These are phyloP conservation scores for Andrena trimmerana DNA, from an alignment of 2,888 invertebrate species.

Conservation along the genomic window DNA sequence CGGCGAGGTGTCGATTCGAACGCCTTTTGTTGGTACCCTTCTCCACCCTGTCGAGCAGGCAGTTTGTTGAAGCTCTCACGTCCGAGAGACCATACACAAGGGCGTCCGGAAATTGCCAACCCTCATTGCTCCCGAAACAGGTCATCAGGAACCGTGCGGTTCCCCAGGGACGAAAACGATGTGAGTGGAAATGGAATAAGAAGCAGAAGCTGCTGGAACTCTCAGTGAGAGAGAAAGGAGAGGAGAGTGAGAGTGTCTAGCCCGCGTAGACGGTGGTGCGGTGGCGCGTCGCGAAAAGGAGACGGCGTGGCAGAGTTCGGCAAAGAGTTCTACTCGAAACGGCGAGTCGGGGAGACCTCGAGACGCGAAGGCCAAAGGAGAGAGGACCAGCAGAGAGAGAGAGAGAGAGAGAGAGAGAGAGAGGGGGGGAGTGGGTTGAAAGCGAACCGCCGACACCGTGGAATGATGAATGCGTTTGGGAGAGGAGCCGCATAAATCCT, in stretches of 20 bases:
- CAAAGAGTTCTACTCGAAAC: conserved; percentile 33
- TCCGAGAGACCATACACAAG: no score
- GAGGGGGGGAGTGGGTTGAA: conserved; percentile 52
- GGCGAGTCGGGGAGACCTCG: conserved; percentile 2
- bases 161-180: conserved; percentile 50
- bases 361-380: conserved; percentile 21
- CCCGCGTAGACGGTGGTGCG: conserved; percentile 36
- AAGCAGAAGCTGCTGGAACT: not conserved
- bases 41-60: no score
- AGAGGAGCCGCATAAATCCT: conserved; percentile 76
- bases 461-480: conserved; percentile 73
- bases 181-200: not conserved
- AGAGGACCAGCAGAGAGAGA: not conserved
- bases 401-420: not conserved
- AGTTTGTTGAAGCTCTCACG: no score
- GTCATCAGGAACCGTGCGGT: conserved; percentile 52
- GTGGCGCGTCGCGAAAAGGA: conserved; percentile 43
- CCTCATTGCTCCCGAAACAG: conserved; percentile 8
- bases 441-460: conserved; percentile 71
- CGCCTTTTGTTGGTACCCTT: conserved; percentile 5
- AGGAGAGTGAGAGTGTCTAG: conserved; percentile 57
- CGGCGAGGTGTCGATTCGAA: not conserved
- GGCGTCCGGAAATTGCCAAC: no score
- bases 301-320: conserved; percentile 47
- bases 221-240: not conserved